Percentiles rank a stretch among this genome's conserved stretches.
These are phyloP conservation scores for Gymnarchus niloticus DNA, from an alignment of 2,113 vertebrate genomes.

Conservation along the genomic window DNA sequence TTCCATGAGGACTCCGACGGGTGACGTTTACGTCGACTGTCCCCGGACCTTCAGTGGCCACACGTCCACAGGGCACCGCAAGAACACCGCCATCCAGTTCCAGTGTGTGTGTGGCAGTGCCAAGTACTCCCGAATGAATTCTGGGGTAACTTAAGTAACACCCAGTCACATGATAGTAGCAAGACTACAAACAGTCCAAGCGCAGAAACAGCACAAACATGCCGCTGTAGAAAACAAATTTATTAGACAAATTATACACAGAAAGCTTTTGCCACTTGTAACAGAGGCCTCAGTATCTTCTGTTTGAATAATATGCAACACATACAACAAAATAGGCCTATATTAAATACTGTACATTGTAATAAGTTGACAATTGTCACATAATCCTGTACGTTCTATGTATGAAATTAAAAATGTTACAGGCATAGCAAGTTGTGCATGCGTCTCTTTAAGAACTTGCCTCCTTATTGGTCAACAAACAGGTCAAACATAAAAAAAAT, in stretches of 20 bases:
- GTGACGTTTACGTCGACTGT: neutral
- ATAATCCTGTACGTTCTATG: constrained; percentile 87
- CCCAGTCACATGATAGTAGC: neutral
- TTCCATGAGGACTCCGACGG: neutral
- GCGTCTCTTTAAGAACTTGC: constrained; percentile 87
- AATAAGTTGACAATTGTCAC: constrained; percentile 88
- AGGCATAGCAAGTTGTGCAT: constrained; percentile 93
- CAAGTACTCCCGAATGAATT: neutral
- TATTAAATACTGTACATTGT: constrained; percentile 98
- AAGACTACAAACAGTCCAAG: neutral
- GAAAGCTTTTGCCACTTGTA: constrained; percentile 99
- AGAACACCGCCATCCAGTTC: too few relatives aligned
- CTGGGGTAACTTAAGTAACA: neutral
- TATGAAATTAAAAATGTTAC: constrained; percentile 85
- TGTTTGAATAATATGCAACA: constrained; percentile 98
- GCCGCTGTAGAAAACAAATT: constrained; percentile 98
- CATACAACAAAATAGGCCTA: constrained; percentile 99
- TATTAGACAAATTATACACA: constrained; percentile 99
- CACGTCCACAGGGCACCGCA: neutral
- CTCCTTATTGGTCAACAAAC: constrained; percentile 66
- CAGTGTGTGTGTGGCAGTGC: neutral
- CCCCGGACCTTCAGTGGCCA: neutral
- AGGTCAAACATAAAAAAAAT: constrained; percentile 51
- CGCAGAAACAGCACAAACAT: constrained; percentile 57
- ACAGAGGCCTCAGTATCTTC: constrained; percentile 98